Conservation (phyloP, 2,888 invertebrate species). For the Eupsilia transversa region DNA sequence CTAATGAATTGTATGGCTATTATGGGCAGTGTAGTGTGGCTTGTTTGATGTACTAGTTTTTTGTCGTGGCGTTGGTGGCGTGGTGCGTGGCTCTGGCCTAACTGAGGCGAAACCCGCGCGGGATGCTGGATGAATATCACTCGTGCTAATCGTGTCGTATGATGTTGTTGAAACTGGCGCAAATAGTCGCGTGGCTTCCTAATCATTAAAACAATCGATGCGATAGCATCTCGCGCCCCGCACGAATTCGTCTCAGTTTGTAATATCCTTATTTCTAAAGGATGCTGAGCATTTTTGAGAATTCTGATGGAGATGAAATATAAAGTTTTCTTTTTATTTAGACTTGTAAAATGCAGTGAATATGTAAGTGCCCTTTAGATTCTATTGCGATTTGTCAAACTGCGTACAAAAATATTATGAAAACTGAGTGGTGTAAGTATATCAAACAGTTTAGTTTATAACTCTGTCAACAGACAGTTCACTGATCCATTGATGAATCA, state of each 20-base stretch:
- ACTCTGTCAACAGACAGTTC: slow-evolving; percentile 27
- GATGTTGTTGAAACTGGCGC: no score
- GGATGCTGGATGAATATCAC: no score
- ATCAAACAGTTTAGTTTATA: slow-evolving; percentile 21
- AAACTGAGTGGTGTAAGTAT: not conserved
- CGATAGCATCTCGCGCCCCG: no score
- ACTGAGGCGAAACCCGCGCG: not conserved
- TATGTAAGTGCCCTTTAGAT: not conserved
- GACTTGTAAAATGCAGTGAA: not conserved
- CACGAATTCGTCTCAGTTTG: not conserved
- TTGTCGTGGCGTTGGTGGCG: not conserved
- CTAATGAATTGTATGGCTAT: slow-evolving; percentile 63
- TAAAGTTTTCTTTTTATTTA: not conserved
- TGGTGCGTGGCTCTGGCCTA: not conserved
- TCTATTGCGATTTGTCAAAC: not conserved
- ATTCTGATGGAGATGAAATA: not conserved
- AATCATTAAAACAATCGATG: not conserved
- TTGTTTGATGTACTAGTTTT: slow-evolving; percentile 31
- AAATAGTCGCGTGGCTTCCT: not conserved
- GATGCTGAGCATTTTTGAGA: not conserved
- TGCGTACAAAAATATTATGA: not conserved
- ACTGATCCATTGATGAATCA: slow-evolving; percentile 43
- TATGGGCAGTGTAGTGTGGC: slow-evolving; percentile 36
- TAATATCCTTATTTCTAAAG: not conserved
- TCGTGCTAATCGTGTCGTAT: no score